These are phyloP conservation scores for Pelecanus crispus DNA, from an alignment of 2,113 vertebrate genomes.

Conservation along the genomic window DNA sequence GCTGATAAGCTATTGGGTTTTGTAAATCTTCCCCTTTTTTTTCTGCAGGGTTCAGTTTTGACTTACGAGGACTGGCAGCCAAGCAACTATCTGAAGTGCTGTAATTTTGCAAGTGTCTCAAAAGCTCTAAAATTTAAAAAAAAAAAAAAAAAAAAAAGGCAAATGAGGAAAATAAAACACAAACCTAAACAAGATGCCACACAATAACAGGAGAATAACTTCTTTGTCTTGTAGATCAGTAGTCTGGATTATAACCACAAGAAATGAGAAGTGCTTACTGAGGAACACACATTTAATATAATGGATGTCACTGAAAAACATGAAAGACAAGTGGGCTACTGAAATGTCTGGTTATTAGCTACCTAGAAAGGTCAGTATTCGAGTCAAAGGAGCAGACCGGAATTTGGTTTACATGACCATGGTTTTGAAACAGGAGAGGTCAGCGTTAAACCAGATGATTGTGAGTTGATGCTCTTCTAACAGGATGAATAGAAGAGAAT, in stretches of 20 bases:
- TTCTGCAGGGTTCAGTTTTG: neutral
- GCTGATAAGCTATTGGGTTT: neutral
- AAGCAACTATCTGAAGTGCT: neutral
- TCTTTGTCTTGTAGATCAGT: neutral
- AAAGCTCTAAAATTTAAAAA: neutral
- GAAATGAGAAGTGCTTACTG: neutral
- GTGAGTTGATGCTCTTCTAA: neutral
- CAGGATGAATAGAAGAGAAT: neutral
- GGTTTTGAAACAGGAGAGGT: neutral
- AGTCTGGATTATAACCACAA: neutral
- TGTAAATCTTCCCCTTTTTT: neutral
- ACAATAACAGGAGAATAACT: neutral
- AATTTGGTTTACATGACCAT: neutral
- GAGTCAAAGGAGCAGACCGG: neutral
- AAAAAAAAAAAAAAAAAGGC: neutral
- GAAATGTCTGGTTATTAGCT: neutral
- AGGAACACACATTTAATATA: neutral
- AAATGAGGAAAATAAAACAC: neutral
- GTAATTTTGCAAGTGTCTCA: neutral
- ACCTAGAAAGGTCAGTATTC: neutral
- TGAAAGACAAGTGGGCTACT: neutral
- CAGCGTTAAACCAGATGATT: neutral
- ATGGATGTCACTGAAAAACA: neutral
- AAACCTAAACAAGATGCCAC: neutral
- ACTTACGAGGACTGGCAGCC: neutral